These are phyloP conservation scores for Collichthys lucidus DNA, from an alignment of 2,113 vertebrate genomes.

Conservation along the genomic window DNA sequence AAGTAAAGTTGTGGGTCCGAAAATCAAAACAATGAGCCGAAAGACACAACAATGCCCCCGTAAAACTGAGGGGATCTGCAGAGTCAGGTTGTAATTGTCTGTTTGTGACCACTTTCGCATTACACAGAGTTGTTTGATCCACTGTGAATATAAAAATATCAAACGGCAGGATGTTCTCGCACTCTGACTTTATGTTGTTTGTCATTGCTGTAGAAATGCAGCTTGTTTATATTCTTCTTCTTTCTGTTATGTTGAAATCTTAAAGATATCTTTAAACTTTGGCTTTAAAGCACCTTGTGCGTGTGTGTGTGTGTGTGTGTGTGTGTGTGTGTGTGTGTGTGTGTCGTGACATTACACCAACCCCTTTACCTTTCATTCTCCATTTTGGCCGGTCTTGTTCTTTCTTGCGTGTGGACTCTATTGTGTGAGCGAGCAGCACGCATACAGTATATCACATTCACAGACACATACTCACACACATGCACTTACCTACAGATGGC, in stretches of 20 bases:
- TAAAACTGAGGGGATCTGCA: neutral
- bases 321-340: neutral
- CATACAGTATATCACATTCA: slow-evolving; percentile 27
- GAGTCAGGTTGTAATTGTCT: neutral
- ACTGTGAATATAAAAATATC: neutral
- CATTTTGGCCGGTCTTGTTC: slow-evolving; percentile 11
- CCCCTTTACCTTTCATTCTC: slow-evolving; percentile 33
- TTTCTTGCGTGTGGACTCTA: slow-evolving; percentile 37
- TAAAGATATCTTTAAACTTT: neutral
- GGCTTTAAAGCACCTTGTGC: neutral
- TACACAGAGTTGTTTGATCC: neutral
- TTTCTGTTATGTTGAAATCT: neutral
- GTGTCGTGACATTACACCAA: slow-evolving; percentile 32
- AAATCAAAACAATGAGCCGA: neutral
- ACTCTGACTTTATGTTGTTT: neutral
- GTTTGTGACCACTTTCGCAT: neutral
- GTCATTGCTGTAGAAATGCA: no score
- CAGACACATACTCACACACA: slow-evolving; percentile 34
- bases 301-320: no score
- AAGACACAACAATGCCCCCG: neutral
- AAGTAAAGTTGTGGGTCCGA: neutral
- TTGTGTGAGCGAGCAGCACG: slow-evolving; percentile 54
- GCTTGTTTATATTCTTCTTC: neutral
- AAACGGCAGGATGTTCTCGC: neutral
- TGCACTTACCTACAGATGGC: slow-evolving; percentile 48